phyloP scores from a whole-genome alignment of 2,113 vertebrate species.

The Eulacestoma nigropectus region DNA sequence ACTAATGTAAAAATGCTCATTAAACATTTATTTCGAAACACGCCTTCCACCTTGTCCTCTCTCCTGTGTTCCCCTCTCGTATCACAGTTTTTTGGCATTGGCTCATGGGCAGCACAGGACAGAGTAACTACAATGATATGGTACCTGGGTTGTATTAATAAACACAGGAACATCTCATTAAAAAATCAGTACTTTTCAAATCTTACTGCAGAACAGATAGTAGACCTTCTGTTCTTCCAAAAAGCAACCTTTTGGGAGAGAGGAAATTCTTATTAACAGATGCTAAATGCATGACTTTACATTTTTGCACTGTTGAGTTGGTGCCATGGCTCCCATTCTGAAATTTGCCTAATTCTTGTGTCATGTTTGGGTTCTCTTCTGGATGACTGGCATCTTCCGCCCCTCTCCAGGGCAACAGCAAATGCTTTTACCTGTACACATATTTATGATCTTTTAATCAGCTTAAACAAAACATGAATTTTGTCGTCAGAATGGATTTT shows the following conservation, averaged over 20 bases:
- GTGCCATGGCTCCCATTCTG: neutral
- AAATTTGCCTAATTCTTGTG: neutral
- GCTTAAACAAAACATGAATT: neutral
- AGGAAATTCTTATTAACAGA: neutral
- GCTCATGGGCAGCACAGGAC: neutral
- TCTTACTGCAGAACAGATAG: neutral
- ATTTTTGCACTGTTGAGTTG: neutral
- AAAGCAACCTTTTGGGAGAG: neutral
- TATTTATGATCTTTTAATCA: neutral
- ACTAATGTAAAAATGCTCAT: neutral
- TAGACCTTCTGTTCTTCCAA: neutral
- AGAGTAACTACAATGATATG: neutral
- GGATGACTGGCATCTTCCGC: neutral
- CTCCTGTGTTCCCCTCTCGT: neutral
- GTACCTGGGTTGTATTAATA: neutral
- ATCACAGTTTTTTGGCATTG: neutral
- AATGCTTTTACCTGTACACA: neutral
- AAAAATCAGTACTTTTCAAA: neutral
- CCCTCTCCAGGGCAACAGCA: neutral
- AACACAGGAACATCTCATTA: neutral
- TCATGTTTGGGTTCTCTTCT: neutral
- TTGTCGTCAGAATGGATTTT: neutral
- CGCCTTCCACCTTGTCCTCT: neutral
- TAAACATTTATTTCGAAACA: neutral
- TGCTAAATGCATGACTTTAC: neutral